Conservation (phyloP, 2,113 vertebrate genomes). For the Tauraco erythrolophus region DNA sequence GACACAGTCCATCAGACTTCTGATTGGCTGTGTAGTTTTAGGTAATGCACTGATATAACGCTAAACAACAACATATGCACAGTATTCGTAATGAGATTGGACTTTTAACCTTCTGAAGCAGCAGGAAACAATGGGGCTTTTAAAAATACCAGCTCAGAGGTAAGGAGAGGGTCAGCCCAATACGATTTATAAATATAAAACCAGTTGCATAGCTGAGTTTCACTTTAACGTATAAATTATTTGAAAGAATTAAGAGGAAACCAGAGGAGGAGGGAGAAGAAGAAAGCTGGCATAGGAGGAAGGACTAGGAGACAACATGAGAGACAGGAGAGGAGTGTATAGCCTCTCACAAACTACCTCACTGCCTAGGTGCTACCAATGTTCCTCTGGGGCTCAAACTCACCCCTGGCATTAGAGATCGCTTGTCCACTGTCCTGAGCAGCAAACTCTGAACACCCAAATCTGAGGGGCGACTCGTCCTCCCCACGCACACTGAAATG, state of each 20-base stretch:
- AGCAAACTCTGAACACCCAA: background rate
- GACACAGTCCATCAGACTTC: background rate
- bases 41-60: constrained; percentile 1
- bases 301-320: background rate
- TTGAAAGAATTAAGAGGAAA: constrained; percentile 8
- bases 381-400: background rate
- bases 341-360: background rate
- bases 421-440: background rate
- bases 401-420: background rate
- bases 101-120: constrained; percentile 68
- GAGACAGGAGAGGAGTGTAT: background rate
- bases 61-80: constrained; percentile 68
- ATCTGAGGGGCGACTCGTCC: background rate
- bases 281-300: background rate
- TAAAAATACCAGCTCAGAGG: constrained; percentile 70
- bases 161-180: constrained; percentile 65
- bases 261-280: background rate
- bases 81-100: constrained; percentile 50
- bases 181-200: constrained; percentile 46
- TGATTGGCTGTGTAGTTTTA: background rate
- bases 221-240: constrained; percentile 16
- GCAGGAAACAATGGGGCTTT: constrained; percentile 43
- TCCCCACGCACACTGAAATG: background rate
- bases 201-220: constrained; percentile 20
- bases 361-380: background rate